Base-by-base conservation (phyloP, 2,797 vertebrate species). In the Syngnathus acus region DNA sequence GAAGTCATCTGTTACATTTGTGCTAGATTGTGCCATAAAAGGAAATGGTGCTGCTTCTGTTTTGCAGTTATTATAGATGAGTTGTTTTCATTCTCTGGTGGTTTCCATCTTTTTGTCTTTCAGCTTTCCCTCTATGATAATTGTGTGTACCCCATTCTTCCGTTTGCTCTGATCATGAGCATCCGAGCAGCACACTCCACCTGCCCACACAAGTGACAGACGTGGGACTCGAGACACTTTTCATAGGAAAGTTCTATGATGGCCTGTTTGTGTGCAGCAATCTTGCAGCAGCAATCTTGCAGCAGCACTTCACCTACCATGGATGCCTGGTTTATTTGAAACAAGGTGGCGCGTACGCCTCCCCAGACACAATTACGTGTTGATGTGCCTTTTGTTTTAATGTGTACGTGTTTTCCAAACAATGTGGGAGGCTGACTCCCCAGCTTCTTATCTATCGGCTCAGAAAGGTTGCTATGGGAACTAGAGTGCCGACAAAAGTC, bases 391-490 rank as follows among this genome's bases (percentile, higher is more conserved):
- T 71, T 66, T 66, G 9, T 43, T 39, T n/a, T 48, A 26, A 50
- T 50, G 39, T 67, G 69, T 67, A 48, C 23, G 59, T 64, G 61
- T 65, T 74, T 76, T 68, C 71, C 66, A 63, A 66, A 72, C 72
- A 71, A 82, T 70, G 85, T 87, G 79, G 85, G 88, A 88, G 82
- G 82, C 71, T 71, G 61, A 72, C 81, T 87, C 83, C 68, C 68
- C 62, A 69, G 79, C 79, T 79, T 82, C 84, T 89, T 83, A 89
- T 91, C 82, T 83, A 78, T 89, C 88, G 87, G 83, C 84, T 80
- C 80, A 72, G 80, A 55, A 64, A 76, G 81, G 89, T 91, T 90
- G 86, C 91, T 81, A 91, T 91, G 90, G 89, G 76, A 90, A 92
- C 88, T 68, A 81, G 68, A 74, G 70, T 78, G 82, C 78, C 84